Evolutionary conservation across 2,888 invertebrate species (phyloP).

Genomic region (Leucoma salicis): DNA sequence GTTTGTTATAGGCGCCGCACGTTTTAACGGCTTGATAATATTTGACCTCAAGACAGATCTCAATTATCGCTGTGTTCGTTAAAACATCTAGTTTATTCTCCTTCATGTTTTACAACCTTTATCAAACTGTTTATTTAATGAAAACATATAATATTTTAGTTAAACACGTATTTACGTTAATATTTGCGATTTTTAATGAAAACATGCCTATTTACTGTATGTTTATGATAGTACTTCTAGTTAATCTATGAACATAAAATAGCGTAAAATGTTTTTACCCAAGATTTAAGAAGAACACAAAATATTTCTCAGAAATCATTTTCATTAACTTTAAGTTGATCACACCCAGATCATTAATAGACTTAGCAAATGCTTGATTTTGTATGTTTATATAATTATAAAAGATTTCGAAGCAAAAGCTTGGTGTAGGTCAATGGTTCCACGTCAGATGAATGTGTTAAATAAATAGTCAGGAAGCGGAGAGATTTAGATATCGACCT

Average conservation of each 20-base stretch:
- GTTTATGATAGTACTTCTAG: neutral
- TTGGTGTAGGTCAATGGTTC: too few species aligned
- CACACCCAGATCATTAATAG: too few species aligned
- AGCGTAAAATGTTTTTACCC: slow-evolving; percentile 3
- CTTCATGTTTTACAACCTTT: neutral
- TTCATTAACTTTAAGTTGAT: too few species aligned
- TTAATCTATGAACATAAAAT: neutral
- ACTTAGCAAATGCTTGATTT: too few species aligned
- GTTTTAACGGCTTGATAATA: slow-evolving; percentile 18
- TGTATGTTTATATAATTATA: too few species aligned
- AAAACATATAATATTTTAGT: neutral
- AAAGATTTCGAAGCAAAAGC: too few species aligned
- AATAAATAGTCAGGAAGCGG: too few species aligned
- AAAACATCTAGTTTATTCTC: neutral
- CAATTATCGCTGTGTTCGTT: neutral
- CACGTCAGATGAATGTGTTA: too few species aligned
- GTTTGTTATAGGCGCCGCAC: slow-evolving; percentile 4
- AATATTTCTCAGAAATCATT: too few species aligned
- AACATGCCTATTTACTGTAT: neutral
- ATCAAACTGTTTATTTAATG: neutral
- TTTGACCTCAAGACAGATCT: slow-evolving; percentile 17
- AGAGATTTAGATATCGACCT: too few species aligned
- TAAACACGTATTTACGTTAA: neutral
- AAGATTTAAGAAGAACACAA: neutral
- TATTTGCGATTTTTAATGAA: neutral